Base-by-base conservation (phyloP, 2,888 invertebrate genomes). In the Hyposoter didymator region DNA sequence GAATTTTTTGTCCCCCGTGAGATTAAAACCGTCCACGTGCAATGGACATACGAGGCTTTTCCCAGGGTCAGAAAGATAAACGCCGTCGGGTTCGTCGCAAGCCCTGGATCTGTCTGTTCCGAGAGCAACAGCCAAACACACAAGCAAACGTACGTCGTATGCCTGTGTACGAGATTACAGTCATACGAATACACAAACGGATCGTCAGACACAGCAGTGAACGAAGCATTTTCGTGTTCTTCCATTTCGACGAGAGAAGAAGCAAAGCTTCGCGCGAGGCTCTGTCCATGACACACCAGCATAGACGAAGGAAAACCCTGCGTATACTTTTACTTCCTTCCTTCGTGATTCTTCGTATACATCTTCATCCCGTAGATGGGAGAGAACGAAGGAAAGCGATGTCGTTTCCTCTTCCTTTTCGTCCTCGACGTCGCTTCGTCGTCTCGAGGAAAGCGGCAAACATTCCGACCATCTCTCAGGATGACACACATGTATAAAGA, bases 321-420 rank as follows among this genome's bases (percentile, higher is more conserved):
- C 22, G 19, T 72, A 73, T 43, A 64, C 35, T 67, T 87, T 74
- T 80, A 74, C 86, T 80, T 85, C 59, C 85, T 79, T 79, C 85
- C 80, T 80, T 84, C 81, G 82, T 84, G 88, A 90, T 89, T 88
- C 87, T 84, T 84, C 87, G 89, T 88, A 90, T 91, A 89, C 87
- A 89, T 91, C 89, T 91, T 91, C 88, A 90, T 91, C 90, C 75
- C 87, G 69, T 43, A 76, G 76, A 73, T 74, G 73, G 43, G 64
- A 32, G 45, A 55, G 66, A 55, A 64, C 64, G 80, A 73, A 83
- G 83, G 76, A 85, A 83, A 85, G 83, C 75, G 66, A 49, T 76
- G 85, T 75, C 79, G 79, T 83, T 72, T 82, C 79, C 76, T 80
- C 75, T 70, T 80, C 32, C 62, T 45, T n/a, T 72, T 83, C 66